Conservation (phyloP, 2,888 invertebrate genomes). For the Nomada lathburiana region DNA sequence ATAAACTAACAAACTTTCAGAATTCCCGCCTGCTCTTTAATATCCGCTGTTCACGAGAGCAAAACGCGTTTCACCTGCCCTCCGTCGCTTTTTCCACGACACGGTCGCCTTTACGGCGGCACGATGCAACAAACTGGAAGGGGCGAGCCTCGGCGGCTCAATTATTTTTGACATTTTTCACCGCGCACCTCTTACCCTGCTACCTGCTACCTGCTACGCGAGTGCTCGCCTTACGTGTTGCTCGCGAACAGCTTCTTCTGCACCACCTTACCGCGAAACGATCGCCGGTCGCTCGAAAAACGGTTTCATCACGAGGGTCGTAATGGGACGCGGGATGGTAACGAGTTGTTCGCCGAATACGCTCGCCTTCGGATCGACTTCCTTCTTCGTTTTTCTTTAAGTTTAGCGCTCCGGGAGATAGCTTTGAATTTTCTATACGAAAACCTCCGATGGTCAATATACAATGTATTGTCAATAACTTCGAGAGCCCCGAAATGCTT, state of each 20-base stretch:
- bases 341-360: not conserved
- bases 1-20: slow-evolving; percentile 66
- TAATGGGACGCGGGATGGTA: slow-evolving; percentile 26
- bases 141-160: slow-evolving; percentile 60
- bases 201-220: slow-evolving; percentile 28
- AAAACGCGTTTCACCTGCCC: slow-evolving; percentile 37
- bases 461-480: too few species aligned
- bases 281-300: slow-evolving; percentile 32
- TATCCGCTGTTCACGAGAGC: slow-evolving; percentile 38
- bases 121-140: slow-evolving; percentile 63
- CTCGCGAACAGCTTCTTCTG: slow-evolving; percentile 38
- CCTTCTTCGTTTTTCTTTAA: not conserved
- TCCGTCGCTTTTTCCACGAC: slow-evolving; percentile 41
- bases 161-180: slow-evolving; percentile 70
- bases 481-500: too few species aligned
- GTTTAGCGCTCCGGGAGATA: too few species aligned
- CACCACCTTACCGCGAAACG: slow-evolving; percentile 39
- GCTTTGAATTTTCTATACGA: too few species aligned
- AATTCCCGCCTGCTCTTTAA: slow-evolving; percentile 57
- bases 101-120: slow-evolving; percentile 44
- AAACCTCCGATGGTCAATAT: too few species aligned
- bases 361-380: not conserved
- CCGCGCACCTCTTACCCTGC: slow-evolving; percentile 36
- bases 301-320: slow-evolving; percentile 14
- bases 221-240: slow-evolving; percentile 10